phyloP scores from a whole-genome alignment of 2,113 vertebrate species.

The Myanophis thanlyinensis region DNA sequence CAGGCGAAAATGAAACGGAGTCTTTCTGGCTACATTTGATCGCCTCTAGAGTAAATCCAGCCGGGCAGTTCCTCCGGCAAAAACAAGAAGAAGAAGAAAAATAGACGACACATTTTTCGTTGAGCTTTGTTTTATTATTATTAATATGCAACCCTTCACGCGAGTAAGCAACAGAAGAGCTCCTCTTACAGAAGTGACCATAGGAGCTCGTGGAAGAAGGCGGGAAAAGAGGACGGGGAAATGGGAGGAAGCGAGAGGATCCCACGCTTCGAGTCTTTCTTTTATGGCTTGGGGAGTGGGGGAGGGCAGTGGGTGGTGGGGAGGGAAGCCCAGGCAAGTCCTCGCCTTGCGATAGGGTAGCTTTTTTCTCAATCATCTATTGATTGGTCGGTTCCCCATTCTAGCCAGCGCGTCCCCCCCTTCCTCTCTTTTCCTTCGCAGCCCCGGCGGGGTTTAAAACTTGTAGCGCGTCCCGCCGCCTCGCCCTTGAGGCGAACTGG shows the following conservation, averaged over 20 bases:
- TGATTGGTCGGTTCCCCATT: conserved; percentile 1
- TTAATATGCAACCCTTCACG: not conserved
- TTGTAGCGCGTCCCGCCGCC: not conserved
- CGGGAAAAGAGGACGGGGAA: not conserved
- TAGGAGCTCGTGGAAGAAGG: not conserved
- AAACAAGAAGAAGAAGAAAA: not conserved
- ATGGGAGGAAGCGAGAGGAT: not conserved
- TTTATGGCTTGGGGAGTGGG: not conserved
- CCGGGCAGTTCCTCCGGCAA: not conserved
- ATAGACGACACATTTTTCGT: not conserved
- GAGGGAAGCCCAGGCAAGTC: not conserved
- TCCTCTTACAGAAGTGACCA: not conserved
- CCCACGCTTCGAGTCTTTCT: not conserved
- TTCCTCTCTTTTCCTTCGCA: not conserved
- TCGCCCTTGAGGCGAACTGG: not conserved
- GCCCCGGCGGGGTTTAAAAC: not conserved
- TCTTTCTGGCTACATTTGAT: not conserved
- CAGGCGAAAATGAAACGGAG: not conserved
- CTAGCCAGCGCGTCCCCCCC: not conserved
- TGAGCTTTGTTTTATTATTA: not conserved
- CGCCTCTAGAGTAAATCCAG: not conserved
- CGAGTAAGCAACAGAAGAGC: not conserved
- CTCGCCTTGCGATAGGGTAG: conserved; percentile 4
- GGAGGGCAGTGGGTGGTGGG: not conserved
- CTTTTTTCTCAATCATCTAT: not conserved